Evolutionary conservation across 1,140 invertebrate species (phyloP), one percentile per base, ranked within the genome.

Genomic region (Drosophila orena): DNA sequence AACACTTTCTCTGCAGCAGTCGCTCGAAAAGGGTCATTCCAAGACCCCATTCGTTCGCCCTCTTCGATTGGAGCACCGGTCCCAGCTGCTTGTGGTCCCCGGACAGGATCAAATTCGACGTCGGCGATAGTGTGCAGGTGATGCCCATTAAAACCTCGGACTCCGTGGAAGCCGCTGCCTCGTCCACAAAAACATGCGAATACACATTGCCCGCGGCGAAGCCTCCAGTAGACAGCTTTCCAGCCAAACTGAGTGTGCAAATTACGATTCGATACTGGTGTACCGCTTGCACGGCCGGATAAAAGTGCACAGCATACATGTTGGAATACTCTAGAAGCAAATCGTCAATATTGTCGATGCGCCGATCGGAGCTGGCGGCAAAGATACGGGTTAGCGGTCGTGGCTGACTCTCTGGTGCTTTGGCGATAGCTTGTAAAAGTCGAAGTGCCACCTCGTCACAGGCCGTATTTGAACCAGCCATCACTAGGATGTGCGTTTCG

Each of bases 1-100:
- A 94, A 8, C 93, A 93, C 54, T 93, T 92, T 24, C 92, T 93
- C 20, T 86, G 83, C 68, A 94, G 92, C 43, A 96, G 83, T 62
- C 95, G 93, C 72, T 95, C 94, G 65, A 96, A 80, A 30, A 95
- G 91, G 0, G 95, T 95, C 37, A 91, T 85, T 65, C 93, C 91
- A 10, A 95, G 85, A 4, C 94, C 94, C 42, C 92, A 90, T 2
- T 92, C 88, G 10, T 68, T 83, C n/a, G 94, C 94, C 17, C 92
- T 75, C 57, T 84, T 93, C 2, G 95, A 96, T 69, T 93, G 93
- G 40, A 97, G 78, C 0, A 96, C 94, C 3, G 97, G 96, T 1
- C 97, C 97, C 24, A 98, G 93, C 91, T 98, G 97, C 69, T 95
- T 93, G 1, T 96, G 97, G 93, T 98, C 97, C 6, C 97, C 97